Conservation (phyloP, 2,113 vertebrate genomes). For the Mesocricetus auratus region DNA sequence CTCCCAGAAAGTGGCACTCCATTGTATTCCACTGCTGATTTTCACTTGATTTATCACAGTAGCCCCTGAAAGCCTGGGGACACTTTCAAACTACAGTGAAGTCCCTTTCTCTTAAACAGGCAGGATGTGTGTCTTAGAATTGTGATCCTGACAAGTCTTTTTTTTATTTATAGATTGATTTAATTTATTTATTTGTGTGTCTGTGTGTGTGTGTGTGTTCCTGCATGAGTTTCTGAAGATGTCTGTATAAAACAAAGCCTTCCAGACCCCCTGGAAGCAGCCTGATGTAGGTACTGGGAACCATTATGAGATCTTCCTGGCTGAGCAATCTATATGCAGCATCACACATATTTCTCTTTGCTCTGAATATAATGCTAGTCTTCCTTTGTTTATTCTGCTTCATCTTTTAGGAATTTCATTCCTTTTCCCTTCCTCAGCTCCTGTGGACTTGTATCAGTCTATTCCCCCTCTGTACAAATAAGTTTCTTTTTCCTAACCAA, state of each 20-base stretch:
- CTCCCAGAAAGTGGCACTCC: neutral
- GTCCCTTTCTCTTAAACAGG: neutral
- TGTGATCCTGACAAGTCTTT: neutral
- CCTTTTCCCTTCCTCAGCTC: neutral
- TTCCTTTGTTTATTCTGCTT: neutral
- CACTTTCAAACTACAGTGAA: neutral
- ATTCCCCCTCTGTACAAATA: accelerated
- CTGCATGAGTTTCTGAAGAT: neutral
- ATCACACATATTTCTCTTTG: neutral
- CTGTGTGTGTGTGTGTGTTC: neutral
- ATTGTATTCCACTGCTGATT: neutral
- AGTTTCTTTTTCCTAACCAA: neutral
- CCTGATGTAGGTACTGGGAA: neutral
- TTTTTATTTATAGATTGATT: no score
- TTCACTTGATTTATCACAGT: neutral
- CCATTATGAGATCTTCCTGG: neutral
- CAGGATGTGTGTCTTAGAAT: neutral
- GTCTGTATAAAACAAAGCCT: neutral
- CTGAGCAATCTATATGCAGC: neutral
- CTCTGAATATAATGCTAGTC: neutral
- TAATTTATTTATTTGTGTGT: neutral
- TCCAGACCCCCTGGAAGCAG: neutral
- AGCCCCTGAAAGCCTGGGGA: neutral
- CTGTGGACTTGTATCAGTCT: neutral
- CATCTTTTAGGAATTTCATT: neutral